phyloP scores from a whole-genome alignment of 2,888 invertebrate species.

The Conus canariensis region DNA sequence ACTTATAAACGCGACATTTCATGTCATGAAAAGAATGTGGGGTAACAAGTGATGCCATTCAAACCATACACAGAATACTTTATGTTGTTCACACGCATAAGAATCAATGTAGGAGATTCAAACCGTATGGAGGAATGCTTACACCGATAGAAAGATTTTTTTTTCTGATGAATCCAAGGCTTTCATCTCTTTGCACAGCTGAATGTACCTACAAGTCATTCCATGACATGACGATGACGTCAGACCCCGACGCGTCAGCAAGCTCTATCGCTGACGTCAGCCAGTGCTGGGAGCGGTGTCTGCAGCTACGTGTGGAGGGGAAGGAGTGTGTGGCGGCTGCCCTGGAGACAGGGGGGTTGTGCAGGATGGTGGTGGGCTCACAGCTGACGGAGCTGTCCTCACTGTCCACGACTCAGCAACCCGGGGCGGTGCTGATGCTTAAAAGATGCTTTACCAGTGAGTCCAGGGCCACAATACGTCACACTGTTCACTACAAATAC shows the following conservation, averaged over 20 bases:
- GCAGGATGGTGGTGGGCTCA: neutral
- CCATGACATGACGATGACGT: neutral
- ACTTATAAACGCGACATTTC: too few species aligned
- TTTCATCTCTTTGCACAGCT: neutral
- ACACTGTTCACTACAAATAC: too few species aligned
- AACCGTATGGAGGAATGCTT: too few species aligned
- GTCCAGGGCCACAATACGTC: neutral
- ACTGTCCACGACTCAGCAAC: neutral
- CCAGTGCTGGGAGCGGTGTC: neutral
- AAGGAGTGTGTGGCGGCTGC: neutral
- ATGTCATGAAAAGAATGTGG: too few species aligned
- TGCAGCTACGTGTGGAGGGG: neutral
- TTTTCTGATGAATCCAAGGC: too few species aligned
- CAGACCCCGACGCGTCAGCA: neutral
- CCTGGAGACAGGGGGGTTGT: neutral
- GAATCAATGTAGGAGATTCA: too few species aligned
- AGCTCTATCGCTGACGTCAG: neutral
- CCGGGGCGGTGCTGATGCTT: neutral
- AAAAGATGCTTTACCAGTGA: neutral
- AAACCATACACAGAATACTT: too few species aligned
- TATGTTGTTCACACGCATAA: too few species aligned
- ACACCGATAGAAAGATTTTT: too few species aligned
- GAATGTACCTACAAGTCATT: neutral
- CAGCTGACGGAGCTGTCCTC: neutral
- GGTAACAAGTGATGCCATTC: too few species aligned